phyloP scores from a whole-genome alignment of 1,140 invertebrate genomes.

The Cepaea nemoralis region DNA sequence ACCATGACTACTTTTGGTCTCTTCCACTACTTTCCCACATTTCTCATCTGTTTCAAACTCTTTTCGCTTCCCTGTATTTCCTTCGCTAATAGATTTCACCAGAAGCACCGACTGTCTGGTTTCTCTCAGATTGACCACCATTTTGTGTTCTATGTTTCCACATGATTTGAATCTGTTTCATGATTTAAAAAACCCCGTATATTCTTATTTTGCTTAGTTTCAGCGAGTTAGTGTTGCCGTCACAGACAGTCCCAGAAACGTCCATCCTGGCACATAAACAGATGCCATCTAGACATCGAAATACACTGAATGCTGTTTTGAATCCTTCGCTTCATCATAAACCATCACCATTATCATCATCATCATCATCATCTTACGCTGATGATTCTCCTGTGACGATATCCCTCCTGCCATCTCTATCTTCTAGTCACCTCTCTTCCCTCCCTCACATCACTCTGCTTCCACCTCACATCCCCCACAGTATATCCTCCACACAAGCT shows the following conservation, averaged over 20 bases:
- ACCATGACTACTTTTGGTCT: too few relatives aligned
- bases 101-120: too few relatives aligned
- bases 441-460: slow-evolving; percentile 5
- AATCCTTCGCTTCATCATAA: slow-evolving; percentile 21
- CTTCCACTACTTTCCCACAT: too few relatives aligned
- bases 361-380: not conserved
- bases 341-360: not conserved
- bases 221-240: slow-evolving; percentile 34
- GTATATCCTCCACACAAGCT: not conserved
- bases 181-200: not conserved
- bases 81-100: too few relatives aligned
- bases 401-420: not conserved
- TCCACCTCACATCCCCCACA: not conserved
- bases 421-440: not conserved
- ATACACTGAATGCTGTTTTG: slow-evolving; percentile 25
- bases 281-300: slow-evolving; percentile 29
- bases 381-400: not conserved
- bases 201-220: slow-evolving; percentile 28
- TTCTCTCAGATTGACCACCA: too few relatives aligned
- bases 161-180: not conserved
- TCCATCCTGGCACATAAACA: not conserved
- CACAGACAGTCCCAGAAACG: not conserved
- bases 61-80: too few relatives aligned
- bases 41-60: too few relatives aligned
- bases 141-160: not conserved